Evolutionary conservation across 2,888 invertebrate species (phyloP), one percentile per base, ranked within the genome.

Genomic region (Galeopsomyia nigrocyanea): DNA sequence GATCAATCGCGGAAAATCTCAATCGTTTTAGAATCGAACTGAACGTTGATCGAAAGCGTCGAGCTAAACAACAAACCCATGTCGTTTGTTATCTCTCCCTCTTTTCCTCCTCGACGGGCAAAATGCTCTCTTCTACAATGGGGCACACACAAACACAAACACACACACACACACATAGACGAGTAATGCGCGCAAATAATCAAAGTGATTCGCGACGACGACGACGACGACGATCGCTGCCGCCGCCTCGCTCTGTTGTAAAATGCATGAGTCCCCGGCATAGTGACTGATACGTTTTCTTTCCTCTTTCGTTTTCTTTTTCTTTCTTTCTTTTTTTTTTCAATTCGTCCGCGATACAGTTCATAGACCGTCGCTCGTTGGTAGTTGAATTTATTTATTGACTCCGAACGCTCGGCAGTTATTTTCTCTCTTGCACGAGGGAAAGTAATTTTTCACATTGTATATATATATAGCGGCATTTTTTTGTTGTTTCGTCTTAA

Each of bases 121-220:
- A 39, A 39, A 39, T 39, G 39, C 17, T 21, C 56, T 26, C 26
- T 26, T 26, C 26, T 31, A 62, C 63, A 46, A 69, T 66, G 21
- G 31, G 53, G 56, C 22, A 31, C n/a, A 21, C 49, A 9, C 61
- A n/a, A n/a, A n/a, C n/a, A n/a, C 22, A 21, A 16, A 21, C 55
- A 16, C 55, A 10, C 26, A 22, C 21, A 26, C 51, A 69, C 14
- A 22, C 21, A 26, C 51, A 69, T n/a, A n/a, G n/a, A 26, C 26
- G 69, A 73, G 57, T 73, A 69, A 69, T 69, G 69, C 57, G 65
- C 69, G 65, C 73, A 61, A 66, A 73, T 73, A 73, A 73, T 73
- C 73, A 66, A 69, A 69, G 73, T 69, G 73, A 69, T 73, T 69
- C 39, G 56, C 47, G 47, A 49, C 21, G n/a, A n/a, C n/a, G n/a